These are phyloP conservation scores for Sinelater perroti DNA, from an alignment of 2,888 invertebrate genomes.

Conservation along the genomic window DNA sequence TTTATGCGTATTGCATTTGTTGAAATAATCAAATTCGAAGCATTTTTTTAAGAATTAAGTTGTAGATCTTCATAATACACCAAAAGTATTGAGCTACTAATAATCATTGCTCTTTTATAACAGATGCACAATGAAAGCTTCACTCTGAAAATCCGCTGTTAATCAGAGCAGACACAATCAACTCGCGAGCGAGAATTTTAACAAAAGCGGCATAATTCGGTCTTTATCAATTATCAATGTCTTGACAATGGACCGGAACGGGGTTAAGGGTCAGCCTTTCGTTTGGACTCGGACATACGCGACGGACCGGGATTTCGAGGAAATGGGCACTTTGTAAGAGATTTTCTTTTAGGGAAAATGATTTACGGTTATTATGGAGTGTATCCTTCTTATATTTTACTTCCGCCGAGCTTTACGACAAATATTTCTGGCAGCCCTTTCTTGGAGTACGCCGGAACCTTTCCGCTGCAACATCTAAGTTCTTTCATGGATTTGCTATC, in stretches of 20 bases:
- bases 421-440: constrained; percentile 12
- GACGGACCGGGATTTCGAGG: constrained; percentile 22
- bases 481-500: too few species aligned
- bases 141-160: neutral
- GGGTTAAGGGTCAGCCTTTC: constrained; percentile 25
- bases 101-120: too few species aligned
- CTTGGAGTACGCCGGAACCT: too few species aligned
- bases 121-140: too few species aligned
- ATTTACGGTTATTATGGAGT: constrained; percentile 33
- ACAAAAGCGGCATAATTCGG: constrained; percentile 13
- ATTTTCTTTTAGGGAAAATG: constrained; percentile 33
- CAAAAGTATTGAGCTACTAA: too few species aligned
- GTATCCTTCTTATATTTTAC: constrained; percentile 23
- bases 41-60: too few species aligned
- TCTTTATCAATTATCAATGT: constrained; percentile 20
- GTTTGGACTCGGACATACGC: constrained; percentile 17
- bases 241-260: constrained; percentile 22
- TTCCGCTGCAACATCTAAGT: too few species aligned
- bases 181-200: constrained; percentile 2
- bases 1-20: too few species aligned
- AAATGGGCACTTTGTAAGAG: constrained; percentile 29
- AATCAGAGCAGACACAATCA: neutral
- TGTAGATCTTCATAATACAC: too few species aligned
- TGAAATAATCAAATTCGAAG: too few species aligned
- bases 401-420: constrained; percentile 16